Evolutionary conservation across 1,140 invertebrate genomes (phyloP), one percentile per base, ranked within the genome.

Genomic region (Hyposmocoma kahamanoa): DNA sequence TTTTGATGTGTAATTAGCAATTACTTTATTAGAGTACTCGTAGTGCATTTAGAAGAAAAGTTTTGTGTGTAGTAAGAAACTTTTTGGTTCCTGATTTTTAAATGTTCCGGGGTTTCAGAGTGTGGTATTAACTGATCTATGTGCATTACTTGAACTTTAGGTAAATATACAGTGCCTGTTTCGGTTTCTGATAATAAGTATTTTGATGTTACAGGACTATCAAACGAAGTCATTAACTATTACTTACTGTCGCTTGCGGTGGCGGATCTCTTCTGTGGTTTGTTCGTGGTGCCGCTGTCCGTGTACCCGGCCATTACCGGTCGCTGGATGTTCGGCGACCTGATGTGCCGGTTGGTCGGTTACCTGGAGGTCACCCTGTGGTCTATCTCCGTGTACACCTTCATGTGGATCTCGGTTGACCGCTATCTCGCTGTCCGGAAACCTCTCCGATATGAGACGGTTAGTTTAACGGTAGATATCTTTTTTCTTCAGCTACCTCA

Each of bases 341-440:
- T 96, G 30, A 87, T 96, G 58, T 96, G 96, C 82, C 91, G 95
- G 22, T 87, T 97, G 30, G 91, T 95, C 18, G 97, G 96, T 52
- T 98, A 98, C 85, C 82, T 98, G 17, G 94, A 97, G 78, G 94
- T 97, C 50, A 96, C 96, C 0, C 89, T 98, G 15, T 96, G 96
- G 93, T 93, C 94, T 48, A 92, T 96, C 47, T 95, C 94, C 19
- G 92, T 97, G 4, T 98, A 96, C 88, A 98, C 96, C 5, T 96
- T 97, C 84, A 97, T 97, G 93, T 98, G 96, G 96, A 97, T 98
- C 56, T 95, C 95, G 47, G 96, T 98, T 43, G 97, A 98, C 89
- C 91, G 94, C 50, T 99, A 98, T 83, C 88, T 98, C 54, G 97
- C 97, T 24, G 89, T 91, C 55, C 90, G 96, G 42, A 98, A 98